phyloP scores from a whole-genome alignment of 2,797 vertebrate genomes.

The Cyclopterus lumpus region DNA sequence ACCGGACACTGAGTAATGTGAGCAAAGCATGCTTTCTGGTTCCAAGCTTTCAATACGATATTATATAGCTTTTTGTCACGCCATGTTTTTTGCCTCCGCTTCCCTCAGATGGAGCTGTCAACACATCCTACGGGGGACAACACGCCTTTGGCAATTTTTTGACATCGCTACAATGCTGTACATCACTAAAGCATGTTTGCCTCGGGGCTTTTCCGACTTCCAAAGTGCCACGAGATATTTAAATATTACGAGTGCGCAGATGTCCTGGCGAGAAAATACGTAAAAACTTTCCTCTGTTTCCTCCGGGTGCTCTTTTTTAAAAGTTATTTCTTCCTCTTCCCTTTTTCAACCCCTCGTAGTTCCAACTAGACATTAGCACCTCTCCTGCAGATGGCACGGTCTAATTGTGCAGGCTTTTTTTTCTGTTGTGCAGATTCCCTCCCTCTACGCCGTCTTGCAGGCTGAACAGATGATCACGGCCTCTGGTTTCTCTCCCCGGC shows the following conservation, averaged over 20 bases:
- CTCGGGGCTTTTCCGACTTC: slow-evolving; percentile 57
- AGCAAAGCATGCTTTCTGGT: slow-evolving; percentile 22
- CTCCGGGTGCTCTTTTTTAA: slow-evolving; percentile 19
- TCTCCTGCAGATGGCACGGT: slow-evolving; percentile 84
- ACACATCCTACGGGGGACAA: slow-evolving; percentile 50
- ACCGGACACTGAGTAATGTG: slow-evolving; percentile 4
- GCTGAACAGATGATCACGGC: slow-evolving; percentile 86
- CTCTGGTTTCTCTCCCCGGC: slow-evolving; percentile 80
- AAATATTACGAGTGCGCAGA: slow-evolving; percentile 10
- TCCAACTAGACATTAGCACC: slow-evolving; percentile 48
- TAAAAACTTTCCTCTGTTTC: slow-evolving; percentile 13
- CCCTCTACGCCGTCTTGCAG: slow-evolving; percentile 73
- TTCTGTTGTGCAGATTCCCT: slow-evolving; percentile 65
- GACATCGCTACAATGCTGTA: slow-evolving; percentile 60
- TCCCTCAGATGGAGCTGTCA: slow-evolving; percentile 54
- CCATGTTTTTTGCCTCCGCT: slow-evolving; percentile 44
- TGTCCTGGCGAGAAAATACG: slow-evolving; percentile 14
- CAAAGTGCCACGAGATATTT: slow-evolving; percentile 15
- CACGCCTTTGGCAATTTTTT: slow-evolving; percentile 61
- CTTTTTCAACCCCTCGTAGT: slow-evolving; percentile 24
- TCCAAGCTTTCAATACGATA: slow-evolving; percentile 23
- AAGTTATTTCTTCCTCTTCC: slow-evolving; percentile 10
- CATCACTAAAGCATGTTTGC: slow-evolving; percentile 58
- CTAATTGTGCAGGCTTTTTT: slow-evolving; percentile 86
- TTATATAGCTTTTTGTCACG: slow-evolving; percentile 23